A percentile compares a stretch with the other conserved stretches of the same genome.
phyloP scores from a whole-genome alignment of 2,113 vertebrate genomes.

The Astatotilapia flaviijosephi region DNA sequence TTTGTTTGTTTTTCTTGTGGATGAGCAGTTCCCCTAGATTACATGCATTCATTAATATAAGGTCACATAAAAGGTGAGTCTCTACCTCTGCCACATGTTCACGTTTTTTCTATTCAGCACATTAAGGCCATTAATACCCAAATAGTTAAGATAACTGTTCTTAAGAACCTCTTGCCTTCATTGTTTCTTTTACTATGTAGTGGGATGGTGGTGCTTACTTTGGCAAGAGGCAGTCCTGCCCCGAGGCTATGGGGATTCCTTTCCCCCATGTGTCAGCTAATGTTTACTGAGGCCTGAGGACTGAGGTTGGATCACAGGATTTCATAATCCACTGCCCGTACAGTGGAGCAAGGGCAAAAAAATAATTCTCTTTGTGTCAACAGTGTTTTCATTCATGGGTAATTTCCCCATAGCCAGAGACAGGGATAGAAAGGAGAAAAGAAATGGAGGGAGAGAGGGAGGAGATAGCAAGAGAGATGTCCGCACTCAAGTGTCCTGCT shows the following conservation, averaged over 20 bases:
- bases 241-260: constrained; percentile 68
- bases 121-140: constrained; percentile 22
- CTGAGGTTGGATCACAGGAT: constrained; percentile 66
- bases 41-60: background rate
- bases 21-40: background rate
- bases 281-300: constrained; percentile 70
- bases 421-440: background rate
- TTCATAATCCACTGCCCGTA: constrained; percentile 62
- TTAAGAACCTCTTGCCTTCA: constrained; percentile 32
- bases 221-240: constrained; percentile 50
- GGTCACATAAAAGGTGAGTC: background rate
- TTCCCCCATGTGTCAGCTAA: constrained; percentile 69
- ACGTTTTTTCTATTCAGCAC: background rate
- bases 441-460: constrained; percentile 10
- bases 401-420: constrained; percentile 57
- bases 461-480: constrained; percentile 35
- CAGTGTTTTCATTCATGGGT: constrained; percentile 69
- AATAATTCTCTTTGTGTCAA: constrained; percentile 69
- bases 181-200: constrained; percentile 48
- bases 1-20: background rate
- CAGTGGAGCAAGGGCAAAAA: constrained; percentile 53
- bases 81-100: background rate
- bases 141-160: constrained; percentile 51
- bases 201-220: constrained; percentile 36
- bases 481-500: constrained; percentile 34